A percentile compares a stretch with the other conserved stretches of the same genome.
Conservation (phyloP, 2,113 vertebrate species). For the Gallinago media region DNA sequence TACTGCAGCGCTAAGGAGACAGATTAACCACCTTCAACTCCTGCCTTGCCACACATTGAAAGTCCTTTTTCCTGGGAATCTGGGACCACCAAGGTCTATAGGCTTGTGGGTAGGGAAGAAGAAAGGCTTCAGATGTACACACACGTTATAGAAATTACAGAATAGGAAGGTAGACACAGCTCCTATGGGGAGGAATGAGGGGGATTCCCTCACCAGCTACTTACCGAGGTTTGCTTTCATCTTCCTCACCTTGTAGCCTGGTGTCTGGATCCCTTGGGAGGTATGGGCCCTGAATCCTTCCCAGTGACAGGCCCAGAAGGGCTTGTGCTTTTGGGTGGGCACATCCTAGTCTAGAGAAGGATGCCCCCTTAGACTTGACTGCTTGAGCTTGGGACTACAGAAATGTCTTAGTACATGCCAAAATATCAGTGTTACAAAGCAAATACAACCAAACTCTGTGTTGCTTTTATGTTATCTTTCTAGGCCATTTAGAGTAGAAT, state of each 20-base stretch:
- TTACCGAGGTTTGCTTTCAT: not conserved
- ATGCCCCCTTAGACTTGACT: not conserved
- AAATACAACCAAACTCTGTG: not conserved
- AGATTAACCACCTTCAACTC: slow-evolving; percentile 85
- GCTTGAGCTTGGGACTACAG: not conserved
- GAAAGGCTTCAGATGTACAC: not conserved
- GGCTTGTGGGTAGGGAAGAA: not conserved
- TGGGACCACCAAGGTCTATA: not conserved
- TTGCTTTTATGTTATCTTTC: not conserved
- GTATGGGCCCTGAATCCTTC: not conserved
- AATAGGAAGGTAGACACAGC: not conserved
- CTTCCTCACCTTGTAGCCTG: not conserved
- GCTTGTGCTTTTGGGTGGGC: not conserved
- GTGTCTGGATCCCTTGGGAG: not conserved
- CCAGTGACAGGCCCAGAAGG: not conserved
- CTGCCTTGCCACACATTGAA: slow-evolving; percentile 72
- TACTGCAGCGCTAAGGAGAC: slow-evolving; percentile 51
- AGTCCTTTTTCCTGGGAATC: slow-evolving; percentile 72
- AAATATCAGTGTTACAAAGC: not conserved
- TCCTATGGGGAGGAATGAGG: not conserved
- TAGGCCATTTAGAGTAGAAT: not conserved
- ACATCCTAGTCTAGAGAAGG: not conserved
- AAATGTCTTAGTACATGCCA: not conserved
- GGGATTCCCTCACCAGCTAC: not conserved
- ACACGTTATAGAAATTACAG: not conserved